Evolutionary conservation across 2,888 invertebrate species (phyloP).

Genomic region (Notodonta dromedarius): DNA sequence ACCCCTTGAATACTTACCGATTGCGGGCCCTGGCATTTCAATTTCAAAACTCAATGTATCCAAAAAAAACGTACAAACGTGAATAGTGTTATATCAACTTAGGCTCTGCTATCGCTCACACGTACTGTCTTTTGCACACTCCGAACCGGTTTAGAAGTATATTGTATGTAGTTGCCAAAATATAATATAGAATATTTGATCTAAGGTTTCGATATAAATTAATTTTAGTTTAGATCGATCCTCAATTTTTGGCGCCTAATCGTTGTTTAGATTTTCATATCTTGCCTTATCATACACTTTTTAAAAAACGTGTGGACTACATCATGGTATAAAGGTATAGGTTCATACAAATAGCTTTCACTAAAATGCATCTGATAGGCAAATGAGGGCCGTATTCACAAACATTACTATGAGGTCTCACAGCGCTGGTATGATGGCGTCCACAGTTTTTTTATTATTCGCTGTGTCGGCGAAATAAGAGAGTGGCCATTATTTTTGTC

Average conservation of each 20-base stretch:
- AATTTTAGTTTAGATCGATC: conserved; percentile 17
- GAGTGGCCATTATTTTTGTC: conserved; percentile 34
- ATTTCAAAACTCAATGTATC: conserved; percentile 22
- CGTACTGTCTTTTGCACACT: conserved; percentile 51
- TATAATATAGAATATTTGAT: conserved; percentile 24
- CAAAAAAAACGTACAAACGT: conserved; percentile 37
- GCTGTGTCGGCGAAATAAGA: conserved; percentile 26
- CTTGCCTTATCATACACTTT: conserved; percentile 44
- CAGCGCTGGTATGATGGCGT: conserved; percentile 15
- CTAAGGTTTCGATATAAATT: conserved; percentile 18
- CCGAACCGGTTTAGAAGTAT: conserved; percentile 44
- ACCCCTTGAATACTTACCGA: too few relatives aligned
- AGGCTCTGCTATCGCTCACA: conserved; percentile 48
- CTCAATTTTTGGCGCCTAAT: conserved; percentile 19
- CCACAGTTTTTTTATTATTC: conserved; percentile 22
- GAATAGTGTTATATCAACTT: conserved; percentile 55
- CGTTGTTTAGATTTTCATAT: conserved; percentile 27
- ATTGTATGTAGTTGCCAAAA: conserved; percentile 38
- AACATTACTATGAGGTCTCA: too few relatives aligned
- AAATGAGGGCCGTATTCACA: too few relatives aligned
- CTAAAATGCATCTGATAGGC: not conserved
- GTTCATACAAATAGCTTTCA: too few relatives aligned
- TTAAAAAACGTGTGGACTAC: conserved; percentile 15
- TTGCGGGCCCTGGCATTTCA: too few relatives aligned
- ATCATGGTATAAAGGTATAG: conserved; percentile 14